Evolutionary conservation across 2,797 vertebrate genomes (phyloP).

Genomic region (Leptatherina wallacei): DNA sequence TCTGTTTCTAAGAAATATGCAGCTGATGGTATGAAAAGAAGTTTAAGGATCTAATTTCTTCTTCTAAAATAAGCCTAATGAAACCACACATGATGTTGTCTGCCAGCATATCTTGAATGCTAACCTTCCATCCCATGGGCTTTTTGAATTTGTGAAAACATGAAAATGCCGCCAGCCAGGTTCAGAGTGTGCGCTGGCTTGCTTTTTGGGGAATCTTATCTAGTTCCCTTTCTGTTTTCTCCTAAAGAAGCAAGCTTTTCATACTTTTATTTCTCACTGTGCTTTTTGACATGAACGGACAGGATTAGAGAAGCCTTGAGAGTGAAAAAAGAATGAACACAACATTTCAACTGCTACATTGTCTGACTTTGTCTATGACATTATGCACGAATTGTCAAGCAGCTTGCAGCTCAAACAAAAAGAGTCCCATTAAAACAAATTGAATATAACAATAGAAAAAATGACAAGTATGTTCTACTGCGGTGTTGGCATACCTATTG

Average conservation of each 20-base stretch:
- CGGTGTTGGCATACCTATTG: slow-evolving; percentile 2
- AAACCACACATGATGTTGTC: slow-evolving; percentile 34
- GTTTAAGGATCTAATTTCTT: slow-evolving; percentile 49
- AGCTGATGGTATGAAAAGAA: slow-evolving; percentile 47
- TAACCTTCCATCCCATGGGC: slow-evolving; percentile 24
- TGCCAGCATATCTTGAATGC: slow-evolving; percentile 28
- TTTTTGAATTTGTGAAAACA: slow-evolving; percentile 47
- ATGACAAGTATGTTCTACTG: slow-evolving; percentile 4
- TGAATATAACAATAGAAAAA: slow-evolving; percentile 24
- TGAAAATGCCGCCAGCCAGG: slow-evolving; percentile 27
- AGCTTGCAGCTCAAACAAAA: slow-evolving; percentile 33
- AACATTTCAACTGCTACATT: slow-evolving; percentile 26
- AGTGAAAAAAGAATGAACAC: slow-evolving; percentile 24
- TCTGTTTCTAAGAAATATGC: slow-evolving; percentile 60
- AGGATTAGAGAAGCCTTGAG: slow-evolving; percentile 42
- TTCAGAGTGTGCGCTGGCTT: slow-evolving; percentile 22
- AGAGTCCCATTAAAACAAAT: slow-evolving; percentile 6
- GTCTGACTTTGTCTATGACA: slow-evolving; percentile 42
- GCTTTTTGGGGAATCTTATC: slow-evolving; percentile 36
- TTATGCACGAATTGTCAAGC: slow-evolving; percentile 28
- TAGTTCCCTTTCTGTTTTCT: slow-evolving; percentile 25
- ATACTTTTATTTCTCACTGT: slow-evolving; percentile 29
- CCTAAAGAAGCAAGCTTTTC: slow-evolving; percentile 30
- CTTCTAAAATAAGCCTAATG: slow-evolving; percentile 47
- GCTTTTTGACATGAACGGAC: slow-evolving; percentile 31